Evolutionary conservation across 2,797 vertebrate species (phyloP).

Genomic region (Emydoidea blandingii): DNA sequence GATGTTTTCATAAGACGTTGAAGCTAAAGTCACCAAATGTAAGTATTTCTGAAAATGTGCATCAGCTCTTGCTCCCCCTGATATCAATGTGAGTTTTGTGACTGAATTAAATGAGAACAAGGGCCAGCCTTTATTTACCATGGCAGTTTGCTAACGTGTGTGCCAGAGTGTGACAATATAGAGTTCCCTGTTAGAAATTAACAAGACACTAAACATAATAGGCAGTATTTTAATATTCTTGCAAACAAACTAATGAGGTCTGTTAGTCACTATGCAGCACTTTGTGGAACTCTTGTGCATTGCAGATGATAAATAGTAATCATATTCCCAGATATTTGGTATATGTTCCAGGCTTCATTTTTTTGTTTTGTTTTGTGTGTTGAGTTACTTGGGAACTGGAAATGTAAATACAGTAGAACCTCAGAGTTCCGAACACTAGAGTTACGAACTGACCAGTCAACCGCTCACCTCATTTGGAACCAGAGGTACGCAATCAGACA

Average conservation of each 20-base stretch:
- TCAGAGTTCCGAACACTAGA: no score
- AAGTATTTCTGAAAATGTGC: neutral
- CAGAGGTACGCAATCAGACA: no score
- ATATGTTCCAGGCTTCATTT: slow-evolving; percentile 41
- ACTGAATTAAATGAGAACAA: neutral
- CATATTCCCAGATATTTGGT: slow-evolving; percentile 66
- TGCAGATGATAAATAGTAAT: neutral
- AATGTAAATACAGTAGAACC: slow-evolving; percentile 40
- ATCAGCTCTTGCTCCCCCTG: neutral
- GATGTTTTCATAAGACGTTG: neutral
- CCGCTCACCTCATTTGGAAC: no score
- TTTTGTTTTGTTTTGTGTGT: slow-evolving; percentile 61
- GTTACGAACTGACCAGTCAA: no score
- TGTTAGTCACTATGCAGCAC: neutral
- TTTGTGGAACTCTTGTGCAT: neutral
- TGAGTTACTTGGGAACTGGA: slow-evolving; percentile 38
- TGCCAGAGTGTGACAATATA: neutral
- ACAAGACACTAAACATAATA: neutral
- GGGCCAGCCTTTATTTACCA: neutral
- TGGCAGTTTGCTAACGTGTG: neutral
- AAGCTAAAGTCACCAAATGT: neutral
- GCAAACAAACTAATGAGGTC: neutral
- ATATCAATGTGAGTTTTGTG: neutral
- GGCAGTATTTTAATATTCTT: neutral
- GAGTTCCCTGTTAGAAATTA: neutral